A percentile compares a stretch with the other conserved stretches of the same genome.
Conservation (phyloP, 1,140 invertebrate species). For the Polyergus mexicanus region DNA sequence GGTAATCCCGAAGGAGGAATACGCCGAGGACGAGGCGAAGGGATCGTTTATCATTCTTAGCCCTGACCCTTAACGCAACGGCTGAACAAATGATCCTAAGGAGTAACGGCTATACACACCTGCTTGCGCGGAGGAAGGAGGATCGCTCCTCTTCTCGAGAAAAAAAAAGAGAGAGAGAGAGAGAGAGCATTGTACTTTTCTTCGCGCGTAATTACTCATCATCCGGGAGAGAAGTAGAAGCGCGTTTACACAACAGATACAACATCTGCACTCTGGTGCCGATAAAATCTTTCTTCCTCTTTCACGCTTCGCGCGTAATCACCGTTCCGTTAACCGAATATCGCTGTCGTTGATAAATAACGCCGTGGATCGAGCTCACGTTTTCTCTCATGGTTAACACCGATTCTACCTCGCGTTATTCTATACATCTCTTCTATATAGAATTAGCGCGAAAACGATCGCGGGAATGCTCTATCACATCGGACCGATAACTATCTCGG, state of each 20-base stretch:
- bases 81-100: slow-evolving; percentile 66
- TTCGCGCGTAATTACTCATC: slow-evolving; percentile 63
- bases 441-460: slow-evolving; percentile 14
- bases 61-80: slow-evolving; percentile 55
- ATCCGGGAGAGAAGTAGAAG: slow-evolving; percentile 4
- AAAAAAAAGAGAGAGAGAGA: too few relatives aligned
- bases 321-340: slow-evolving; percentile 40
- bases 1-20: slow-evolving; percentile 47
- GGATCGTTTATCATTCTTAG: slow-evolving; percentile 65
- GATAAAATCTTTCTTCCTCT: slow-evolving; percentile 28
- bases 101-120: slow-evolving; percentile 56
- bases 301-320: background rate
- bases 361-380: background rate
- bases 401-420: slow-evolving; percentile 23
- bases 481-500: slow-evolving; percentile 7
- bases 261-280: slow-evolving; percentile 36
- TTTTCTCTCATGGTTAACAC: slow-evolving; percentile 20
- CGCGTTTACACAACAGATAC: slow-evolving; percentile 4
- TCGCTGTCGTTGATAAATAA: slow-evolving; percentile 35
- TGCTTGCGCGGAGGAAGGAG: background rate
- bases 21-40: slow-evolving; percentile 18
- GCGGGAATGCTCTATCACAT: slow-evolving; percentile 36
- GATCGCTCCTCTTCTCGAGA: background rate
- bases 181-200: slow-evolving; percentile 40
- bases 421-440: background rate